Conservation (phyloP, 2,888 invertebrate species). For the Spilosoma lubricipeda region DNA sequence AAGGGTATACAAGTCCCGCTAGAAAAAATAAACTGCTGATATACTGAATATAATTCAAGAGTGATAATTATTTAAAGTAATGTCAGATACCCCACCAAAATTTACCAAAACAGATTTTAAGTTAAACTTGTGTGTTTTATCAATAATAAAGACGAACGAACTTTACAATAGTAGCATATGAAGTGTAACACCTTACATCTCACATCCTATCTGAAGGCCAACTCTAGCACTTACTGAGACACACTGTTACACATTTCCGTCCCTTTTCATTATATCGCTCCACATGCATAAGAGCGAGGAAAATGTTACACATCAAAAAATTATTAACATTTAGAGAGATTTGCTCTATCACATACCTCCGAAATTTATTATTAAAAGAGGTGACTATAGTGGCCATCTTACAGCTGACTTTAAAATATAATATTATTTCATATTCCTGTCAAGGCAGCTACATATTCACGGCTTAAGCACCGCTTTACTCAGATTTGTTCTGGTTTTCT, state of each 20-base stretch:
- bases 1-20: too few species aligned
- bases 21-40: too few species aligned
- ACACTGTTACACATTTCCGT: not conserved
- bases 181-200: not conserved
- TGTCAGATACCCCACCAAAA: conserved; percentile 2
- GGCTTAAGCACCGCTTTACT: not conserved
- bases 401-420: not conserved
- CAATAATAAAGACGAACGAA: not conserved
- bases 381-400: not conserved
- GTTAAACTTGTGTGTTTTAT: not conserved
- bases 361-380: not conserved
- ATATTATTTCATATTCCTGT: not conserved
- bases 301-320: not conserved
- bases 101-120: not conserved
- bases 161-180: not conserved
- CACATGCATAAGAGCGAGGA: not conserved
- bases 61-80: not conserved
- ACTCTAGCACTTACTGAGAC: not conserved
- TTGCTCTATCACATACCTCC: not conserved
- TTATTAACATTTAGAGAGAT: not conserved
- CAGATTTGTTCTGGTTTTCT: not conserved
- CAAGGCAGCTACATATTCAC: not conserved
- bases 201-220: not conserved
- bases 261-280: not conserved
- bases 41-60: not conserved